Evolutionary conservation across 2,113 vertebrate species (phyloP).

Genomic region (Acinonyx jubatus): DNA sequence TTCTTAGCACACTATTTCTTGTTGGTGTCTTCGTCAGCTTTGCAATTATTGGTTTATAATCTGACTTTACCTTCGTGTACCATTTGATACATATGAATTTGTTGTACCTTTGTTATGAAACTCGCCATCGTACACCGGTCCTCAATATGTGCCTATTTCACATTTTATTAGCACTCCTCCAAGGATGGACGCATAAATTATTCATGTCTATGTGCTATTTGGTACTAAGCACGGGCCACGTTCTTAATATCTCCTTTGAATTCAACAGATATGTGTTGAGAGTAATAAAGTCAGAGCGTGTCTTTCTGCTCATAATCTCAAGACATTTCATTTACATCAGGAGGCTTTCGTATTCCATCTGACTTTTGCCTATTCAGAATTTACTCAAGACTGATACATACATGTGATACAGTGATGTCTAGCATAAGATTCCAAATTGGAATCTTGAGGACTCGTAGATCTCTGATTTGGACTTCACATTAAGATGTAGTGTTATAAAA

Average conservation of each 20-base stretch:
- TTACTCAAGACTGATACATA: not conserved
- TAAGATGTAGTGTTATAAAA: not conserved
- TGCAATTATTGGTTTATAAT: conserved; percentile 15
- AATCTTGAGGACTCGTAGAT: not conserved
- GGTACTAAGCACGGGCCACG: not conserved
- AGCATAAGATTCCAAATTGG: not conserved
- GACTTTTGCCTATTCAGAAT: not conserved
- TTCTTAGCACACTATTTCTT: not conserved
- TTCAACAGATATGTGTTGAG: not conserved
- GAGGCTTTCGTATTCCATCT: not conserved
- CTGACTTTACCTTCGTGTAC: not conserved
- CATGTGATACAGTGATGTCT: not conserved
- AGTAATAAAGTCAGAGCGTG: not conserved
- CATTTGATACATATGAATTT: not conserved
- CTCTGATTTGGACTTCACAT: not conserved
- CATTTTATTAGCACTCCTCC: not conserved
- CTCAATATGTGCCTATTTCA: not conserved
- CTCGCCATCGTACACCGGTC: not conserved
- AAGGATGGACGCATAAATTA: not conserved
- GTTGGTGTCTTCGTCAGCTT: not conserved
- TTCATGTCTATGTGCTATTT: not conserved
- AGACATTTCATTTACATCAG: not conserved
- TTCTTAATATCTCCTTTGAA: not conserved
- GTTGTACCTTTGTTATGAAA: not conserved
- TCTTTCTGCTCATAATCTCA: not conserved